Conservation (phyloP, 1,140 invertebrate species). For the Pinna nobilis region DNA sequence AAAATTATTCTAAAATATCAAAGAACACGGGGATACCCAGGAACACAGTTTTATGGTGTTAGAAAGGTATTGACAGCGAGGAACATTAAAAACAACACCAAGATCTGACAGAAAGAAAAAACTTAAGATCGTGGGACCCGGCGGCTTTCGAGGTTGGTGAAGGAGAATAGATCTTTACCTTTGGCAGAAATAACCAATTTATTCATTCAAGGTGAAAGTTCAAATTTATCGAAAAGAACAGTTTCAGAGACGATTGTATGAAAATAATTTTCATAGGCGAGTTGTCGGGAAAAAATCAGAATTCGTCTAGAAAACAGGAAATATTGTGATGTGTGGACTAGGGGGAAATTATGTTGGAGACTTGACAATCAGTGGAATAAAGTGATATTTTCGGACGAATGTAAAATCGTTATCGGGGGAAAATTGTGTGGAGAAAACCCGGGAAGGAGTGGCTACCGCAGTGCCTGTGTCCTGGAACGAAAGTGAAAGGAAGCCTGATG, state of each 20-base stretch:
- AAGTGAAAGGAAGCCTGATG: background rate
- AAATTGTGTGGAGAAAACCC: background rate
- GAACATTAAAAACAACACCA: too few relatives aligned
- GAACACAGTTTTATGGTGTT: too few relatives aligned
- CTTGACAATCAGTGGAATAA: background rate
- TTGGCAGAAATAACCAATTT: too few relatives aligned
- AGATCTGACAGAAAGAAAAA: too few relatives aligned
- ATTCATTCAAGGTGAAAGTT: too few relatives aligned
- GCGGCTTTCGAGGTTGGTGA: too few relatives aligned
- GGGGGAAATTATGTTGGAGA: background rate
- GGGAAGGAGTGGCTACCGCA: background rate
- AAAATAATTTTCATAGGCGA: background rate
- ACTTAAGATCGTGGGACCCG: too few relatives aligned
- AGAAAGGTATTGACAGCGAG: too few relatives aligned
- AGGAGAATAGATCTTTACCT: too few relatives aligned
- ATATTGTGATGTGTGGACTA: background rate
- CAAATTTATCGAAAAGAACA: too few relatives aligned
- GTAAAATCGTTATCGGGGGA: background rate
- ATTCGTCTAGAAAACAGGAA: background rate
- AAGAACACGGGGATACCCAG: too few relatives aligned
- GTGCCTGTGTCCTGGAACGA: background rate
- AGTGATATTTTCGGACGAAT: slow-evolving; percentile 1
- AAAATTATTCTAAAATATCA: too few relatives aligned
- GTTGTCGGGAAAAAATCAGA: background rate
- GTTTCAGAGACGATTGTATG: background rate